Base-by-base conservation (phyloP, 2,888 invertebrate species). In the Apantesis nais region DNA sequence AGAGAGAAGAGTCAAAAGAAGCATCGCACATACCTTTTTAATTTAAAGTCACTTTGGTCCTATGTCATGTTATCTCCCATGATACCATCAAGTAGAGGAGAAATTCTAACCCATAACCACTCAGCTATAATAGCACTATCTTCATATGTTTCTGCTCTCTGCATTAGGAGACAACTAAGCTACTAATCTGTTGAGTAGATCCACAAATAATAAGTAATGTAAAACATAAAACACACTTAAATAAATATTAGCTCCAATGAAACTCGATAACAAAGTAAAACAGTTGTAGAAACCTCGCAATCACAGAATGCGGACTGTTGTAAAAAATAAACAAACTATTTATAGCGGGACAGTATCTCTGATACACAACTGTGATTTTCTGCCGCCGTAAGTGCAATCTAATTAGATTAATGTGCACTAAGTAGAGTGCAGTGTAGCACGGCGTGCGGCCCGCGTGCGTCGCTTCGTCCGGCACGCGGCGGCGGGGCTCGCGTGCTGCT, bases 211-310 rank as follows among this genome's bases (percentile, higher is more conserved):
- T 2, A 7, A 3, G 4, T 14, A 29, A 29, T 29, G 12, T 25
- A 58, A 58, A 58, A 58, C 58, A 14, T 58, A 29, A 58, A 29
- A 58, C 16, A 29, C 58, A 16, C 5, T 16, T 44, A 16, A 29
- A 29, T 5, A 29, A 14, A 29, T 58, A 0, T 29, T 5, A 29
- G 14, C 12, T 25, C 12, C 16, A 29, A 29, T 16, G 29, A 29
- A 58, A 29, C 58, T 58, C 29, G 77, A 72, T 72, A 79, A 78
- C 71, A 75, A 80, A 82, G 78, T 79, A 76, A 77, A 78, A 81
- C 74, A 61, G 62, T 65, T 65, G 41, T 67, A 76, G 73, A 76
- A 70, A 74, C 66, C 61, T 62, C 66, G 65, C 58, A 12, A 29
- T 34, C 19, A n/a, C 67, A 63, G 71, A 74, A 77, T 75, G 74